These are phyloP conservation scores for Alsophila aescularia DNA, from an alignment of 2,888 invertebrate species.

Conservation along the genomic window DNA sequence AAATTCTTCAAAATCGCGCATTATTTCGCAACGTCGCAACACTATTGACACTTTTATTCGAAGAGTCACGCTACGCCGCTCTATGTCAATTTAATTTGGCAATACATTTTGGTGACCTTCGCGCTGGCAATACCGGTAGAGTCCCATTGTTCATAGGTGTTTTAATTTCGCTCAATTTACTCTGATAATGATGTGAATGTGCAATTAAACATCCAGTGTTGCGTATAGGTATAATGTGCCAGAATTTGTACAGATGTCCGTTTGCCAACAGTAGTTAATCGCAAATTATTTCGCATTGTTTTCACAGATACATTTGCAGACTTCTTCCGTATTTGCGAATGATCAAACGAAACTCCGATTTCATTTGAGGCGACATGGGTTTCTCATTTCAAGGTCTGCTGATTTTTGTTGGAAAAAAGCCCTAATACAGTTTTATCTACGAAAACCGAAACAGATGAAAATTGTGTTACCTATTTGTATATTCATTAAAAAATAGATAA, in stretches of 20 bases:
- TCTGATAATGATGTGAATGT: conserved; percentile 8
- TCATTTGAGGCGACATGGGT: conserved; percentile 2
- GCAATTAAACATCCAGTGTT: conserved; percentile 26
- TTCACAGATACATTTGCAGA: conserved; percentile 18
- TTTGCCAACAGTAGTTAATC: conserved; percentile 18
- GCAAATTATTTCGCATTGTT: conserved; percentile 35
- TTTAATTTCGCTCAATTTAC: conserved; percentile 20
- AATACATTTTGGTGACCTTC: conserved; percentile 7
- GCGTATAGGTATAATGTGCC: conserved; percentile 7
- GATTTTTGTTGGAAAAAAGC: background rate
- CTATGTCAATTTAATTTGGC: conserved; percentile 4
- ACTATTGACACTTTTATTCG: background rate
- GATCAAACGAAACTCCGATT: conserved; percentile 8
- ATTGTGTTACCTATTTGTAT: too few species aligned
- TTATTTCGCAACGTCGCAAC: conserved; percentile 1
- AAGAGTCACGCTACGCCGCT: background rate
- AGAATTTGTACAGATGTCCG: conserved; percentile 35
- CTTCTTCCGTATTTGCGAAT: conserved; percentile 27
- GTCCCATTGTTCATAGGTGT: conserved; percentile 1
- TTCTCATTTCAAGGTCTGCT: conserved; percentile 11
- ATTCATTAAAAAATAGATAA: too few species aligned
- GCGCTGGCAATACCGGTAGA: background rate
- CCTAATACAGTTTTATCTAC: too few species aligned
- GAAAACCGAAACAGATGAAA: too few species aligned
- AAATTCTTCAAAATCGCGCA: background rate